Evolutionary conservation across 2,888 invertebrate species (phyloP).

Genomic region (Chloroclystis v-ata): DNA sequence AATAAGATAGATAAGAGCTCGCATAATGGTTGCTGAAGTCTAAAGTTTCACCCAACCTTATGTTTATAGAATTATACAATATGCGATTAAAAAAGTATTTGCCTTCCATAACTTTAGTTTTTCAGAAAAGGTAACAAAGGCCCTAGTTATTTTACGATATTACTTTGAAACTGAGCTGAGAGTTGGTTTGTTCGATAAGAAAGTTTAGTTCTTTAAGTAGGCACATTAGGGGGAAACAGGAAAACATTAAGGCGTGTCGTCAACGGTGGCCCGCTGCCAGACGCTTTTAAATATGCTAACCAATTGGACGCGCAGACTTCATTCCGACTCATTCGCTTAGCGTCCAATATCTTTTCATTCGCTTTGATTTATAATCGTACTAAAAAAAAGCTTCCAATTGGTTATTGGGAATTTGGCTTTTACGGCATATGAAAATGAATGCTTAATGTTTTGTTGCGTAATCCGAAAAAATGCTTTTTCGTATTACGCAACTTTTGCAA

Average conservation of each 20-base stretch:
- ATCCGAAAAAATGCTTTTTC: no score
- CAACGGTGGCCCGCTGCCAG: constrained; percentile 67
- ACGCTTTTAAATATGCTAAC: constrained; percentile 70
- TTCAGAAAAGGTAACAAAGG: constrained; percentile 37
- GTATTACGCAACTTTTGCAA: no score
- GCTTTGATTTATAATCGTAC: not conserved
- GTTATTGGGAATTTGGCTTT: no score
- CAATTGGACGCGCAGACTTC: constrained; percentile 63
- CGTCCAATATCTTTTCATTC: constrained; percentile 40
- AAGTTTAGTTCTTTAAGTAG: constrained; percentile 74
- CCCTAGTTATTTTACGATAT: constrained; percentile 56
- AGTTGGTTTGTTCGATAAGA: constrained; percentile 70
- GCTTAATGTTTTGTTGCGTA: no score
- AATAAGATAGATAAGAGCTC: no score
- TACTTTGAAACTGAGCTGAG: constrained; percentile 51
- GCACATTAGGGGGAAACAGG: constrained; percentile 72
- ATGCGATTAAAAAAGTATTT: constrained; percentile 9
- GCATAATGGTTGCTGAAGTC: no score
- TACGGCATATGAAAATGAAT: no score
- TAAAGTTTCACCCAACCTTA: no score
- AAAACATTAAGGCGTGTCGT: constrained; percentile 69
- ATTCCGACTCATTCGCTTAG: constrained; percentile 43
- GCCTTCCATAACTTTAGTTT: constrained; percentile 27
- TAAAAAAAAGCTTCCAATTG: no score
- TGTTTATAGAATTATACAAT: no score